phyloP scores from a whole-genome alignment of 1,140 invertebrate genomes.

The Geopemphigus sp. region DNA sequence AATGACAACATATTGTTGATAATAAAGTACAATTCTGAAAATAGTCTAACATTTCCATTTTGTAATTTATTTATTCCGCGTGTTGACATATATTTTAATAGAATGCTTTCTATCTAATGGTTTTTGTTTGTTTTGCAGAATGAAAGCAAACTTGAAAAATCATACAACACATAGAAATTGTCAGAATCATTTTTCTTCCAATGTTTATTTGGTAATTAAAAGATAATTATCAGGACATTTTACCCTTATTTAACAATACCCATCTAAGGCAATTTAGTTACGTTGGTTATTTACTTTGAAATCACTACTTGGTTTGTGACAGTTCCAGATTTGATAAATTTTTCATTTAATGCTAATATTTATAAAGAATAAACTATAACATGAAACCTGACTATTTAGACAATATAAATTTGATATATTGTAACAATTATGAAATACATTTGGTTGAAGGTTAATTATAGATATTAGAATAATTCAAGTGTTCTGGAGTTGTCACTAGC shows the following conservation, averaged over 20 bases:
- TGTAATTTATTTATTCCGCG: constrained; percentile 33
- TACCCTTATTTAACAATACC: not conserved
- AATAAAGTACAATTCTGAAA: constrained; percentile 45
- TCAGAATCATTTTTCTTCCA: constrained; percentile 34
- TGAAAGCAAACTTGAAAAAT: constrained; percentile 41
- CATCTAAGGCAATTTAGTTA: not conserved
- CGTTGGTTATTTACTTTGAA: not conserved
- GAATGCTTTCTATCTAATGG: constrained; percentile 26
- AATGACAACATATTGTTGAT: constrained; percentile 42
- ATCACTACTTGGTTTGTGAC: constrained; percentile 12
- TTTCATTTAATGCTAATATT: not conserved
- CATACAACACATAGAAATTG: constrained; percentile 37
- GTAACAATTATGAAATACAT: no score
- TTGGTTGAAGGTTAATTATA: not conserved
- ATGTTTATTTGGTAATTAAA: constrained; percentile 44
- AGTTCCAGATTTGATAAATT: constrained; percentile 18
- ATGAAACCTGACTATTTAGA: not conserved
- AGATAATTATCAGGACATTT: constrained; percentile 37
- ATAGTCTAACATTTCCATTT: constrained; percentile 31
- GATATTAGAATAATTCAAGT: not conserved
- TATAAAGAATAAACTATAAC: not conserved
- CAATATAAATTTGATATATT: no score
- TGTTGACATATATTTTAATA: constrained; percentile 9
- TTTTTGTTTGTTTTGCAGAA: constrained; percentile 49
- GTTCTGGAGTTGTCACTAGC: constrained; percentile 34